These are phyloP conservation scores for Gymnocheta viridis DNA, from an alignment of 2,888 invertebrate genomes.

Conservation along the genomic window DNA sequence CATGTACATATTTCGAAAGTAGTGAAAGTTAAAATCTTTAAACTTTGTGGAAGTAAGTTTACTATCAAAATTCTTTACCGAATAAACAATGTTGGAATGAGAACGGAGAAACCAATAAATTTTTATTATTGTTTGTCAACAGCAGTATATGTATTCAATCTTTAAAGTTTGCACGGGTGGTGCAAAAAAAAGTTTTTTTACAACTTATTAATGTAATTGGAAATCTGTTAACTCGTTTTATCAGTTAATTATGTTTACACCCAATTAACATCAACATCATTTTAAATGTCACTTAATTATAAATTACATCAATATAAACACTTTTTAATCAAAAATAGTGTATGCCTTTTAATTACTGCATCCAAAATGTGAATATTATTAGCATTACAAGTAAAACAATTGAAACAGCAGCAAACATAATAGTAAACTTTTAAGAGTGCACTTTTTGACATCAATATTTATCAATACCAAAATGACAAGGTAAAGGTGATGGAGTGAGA, in stretches of 20 bases:
- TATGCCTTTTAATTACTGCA: not conserved
- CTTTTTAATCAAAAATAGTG: not conserved
- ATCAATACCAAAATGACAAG: slow-evolving; percentile 12
- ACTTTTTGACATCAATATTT: not conserved
- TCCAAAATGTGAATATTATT: not conserved
- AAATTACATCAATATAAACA: not conserved
- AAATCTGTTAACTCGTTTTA: not conserved
- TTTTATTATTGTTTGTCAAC: no score
- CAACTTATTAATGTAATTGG: not conserved
- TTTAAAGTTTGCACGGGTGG: no score
- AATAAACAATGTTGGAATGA: no score
- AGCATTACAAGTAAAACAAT: not conserved
- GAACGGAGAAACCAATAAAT: no score
- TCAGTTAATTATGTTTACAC: not conserved
- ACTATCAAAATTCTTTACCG: no score
- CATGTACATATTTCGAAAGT: no score
- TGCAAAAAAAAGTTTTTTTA: no score
- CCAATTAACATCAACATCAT: not conserved
- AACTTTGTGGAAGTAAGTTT: no score
- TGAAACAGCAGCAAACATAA: not conserved
- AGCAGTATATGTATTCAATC: no score
- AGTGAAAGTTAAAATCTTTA: no score
- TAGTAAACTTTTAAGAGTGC: not conserved
- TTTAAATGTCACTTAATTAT: not conserved
- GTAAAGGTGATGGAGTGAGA: not conserved